Conservation (phyloP, 2,888 invertebrate species). For the Papilio elwesi region DNA sequence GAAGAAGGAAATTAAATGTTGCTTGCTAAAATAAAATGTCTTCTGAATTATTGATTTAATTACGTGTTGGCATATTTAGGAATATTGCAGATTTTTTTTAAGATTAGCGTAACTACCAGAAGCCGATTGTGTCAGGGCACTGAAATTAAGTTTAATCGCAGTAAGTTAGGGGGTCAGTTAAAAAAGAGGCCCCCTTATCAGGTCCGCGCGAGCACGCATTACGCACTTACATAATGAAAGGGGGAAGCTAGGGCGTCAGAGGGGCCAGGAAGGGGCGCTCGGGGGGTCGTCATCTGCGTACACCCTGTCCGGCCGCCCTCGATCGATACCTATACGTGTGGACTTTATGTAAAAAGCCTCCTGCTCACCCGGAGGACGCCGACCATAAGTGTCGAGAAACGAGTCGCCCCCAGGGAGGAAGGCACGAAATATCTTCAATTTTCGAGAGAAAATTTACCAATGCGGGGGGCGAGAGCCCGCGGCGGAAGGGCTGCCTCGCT, state of each 20-base stretch:
- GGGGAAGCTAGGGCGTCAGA: constrained; percentile 71
- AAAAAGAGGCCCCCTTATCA: constrained; percentile 83
- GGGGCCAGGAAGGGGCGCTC: constrained; percentile 47
- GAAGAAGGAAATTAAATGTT: too few species aligned
- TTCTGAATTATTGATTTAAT: neutral
- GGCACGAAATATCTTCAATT: constrained; percentile 83
- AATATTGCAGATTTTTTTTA: constrained; percentile 37
- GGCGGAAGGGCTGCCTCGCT: constrained; percentile 78
- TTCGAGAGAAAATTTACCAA: constrained; percentile 84
- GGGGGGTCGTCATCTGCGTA: constrained; percentile 83
- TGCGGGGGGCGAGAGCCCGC: constrained; percentile 79
- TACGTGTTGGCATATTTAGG: neutral
- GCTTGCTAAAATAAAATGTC: neutral
- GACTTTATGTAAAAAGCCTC: constrained; percentile 84
- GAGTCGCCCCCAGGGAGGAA: constrained; percentile 81
- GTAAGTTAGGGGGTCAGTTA: constrained; percentile 79
- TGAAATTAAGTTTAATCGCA: constrained; percentile 82
- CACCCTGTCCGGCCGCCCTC: constrained; percentile 81
- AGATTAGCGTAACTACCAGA: constrained; percentile 36
- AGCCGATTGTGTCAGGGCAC: constrained; percentile 69
- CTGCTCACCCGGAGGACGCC: constrained; percentile 82
- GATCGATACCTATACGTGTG: constrained; percentile 84
- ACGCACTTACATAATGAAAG: constrained; percentile 85
- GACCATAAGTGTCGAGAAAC: constrained; percentile 84
- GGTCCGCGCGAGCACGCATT: constrained; percentile 83